Evolutionary conservation across 2,888 invertebrate species (phyloP).

Genomic region (Drosophila macrospina): DNA sequence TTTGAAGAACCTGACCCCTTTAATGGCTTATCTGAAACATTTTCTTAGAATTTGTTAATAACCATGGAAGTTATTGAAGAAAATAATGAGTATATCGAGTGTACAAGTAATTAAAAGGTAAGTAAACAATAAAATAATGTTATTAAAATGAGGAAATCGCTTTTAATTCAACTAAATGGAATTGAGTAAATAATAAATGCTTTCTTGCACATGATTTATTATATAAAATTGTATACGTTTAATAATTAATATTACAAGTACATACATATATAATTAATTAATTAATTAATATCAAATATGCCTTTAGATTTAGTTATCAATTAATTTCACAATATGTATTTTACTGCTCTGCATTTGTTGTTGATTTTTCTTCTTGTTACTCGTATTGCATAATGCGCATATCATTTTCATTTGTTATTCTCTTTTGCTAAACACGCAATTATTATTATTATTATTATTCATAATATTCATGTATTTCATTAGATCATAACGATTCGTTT

Average conservation of each 20-base stretch:
- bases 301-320: slow-evolving; percentile 72
- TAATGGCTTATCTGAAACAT: too few relatives aligned
- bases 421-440: slow-evolving; percentile 38
- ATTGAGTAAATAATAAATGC: slow-evolving; percentile 23
- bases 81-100: background rate
- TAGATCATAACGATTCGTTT: slow-evolving; percentile 49
- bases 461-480: slow-evolving; percentile 38
- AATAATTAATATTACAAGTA: slow-evolving; percentile 82
- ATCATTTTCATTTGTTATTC: slow-evolving; percentile 24
- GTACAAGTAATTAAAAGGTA: background rate
- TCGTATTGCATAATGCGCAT: slow-evolving; percentile 50
- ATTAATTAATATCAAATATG: slow-evolving; percentile 84
- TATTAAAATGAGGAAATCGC: background rate
- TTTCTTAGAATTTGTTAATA: too few relatives aligned
- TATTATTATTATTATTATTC: slow-evolving; percentile 13
- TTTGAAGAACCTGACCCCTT: too few relatives aligned
- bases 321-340: slow-evolving; percentile 77
- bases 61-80: too few relatives aligned
- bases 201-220: slow-evolving; percentile 77
- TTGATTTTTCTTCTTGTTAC: slow-evolving; percentile 29
- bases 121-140: background rate
- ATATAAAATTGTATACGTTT: slow-evolving; percentile 84
- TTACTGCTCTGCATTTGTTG: slow-evolving; percentile 58
- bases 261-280: slow-evolving; percentile 66
- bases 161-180: background rate